Conservation (phyloP, 2,113 vertebrate species). For the Anguilla japonica region DNA sequence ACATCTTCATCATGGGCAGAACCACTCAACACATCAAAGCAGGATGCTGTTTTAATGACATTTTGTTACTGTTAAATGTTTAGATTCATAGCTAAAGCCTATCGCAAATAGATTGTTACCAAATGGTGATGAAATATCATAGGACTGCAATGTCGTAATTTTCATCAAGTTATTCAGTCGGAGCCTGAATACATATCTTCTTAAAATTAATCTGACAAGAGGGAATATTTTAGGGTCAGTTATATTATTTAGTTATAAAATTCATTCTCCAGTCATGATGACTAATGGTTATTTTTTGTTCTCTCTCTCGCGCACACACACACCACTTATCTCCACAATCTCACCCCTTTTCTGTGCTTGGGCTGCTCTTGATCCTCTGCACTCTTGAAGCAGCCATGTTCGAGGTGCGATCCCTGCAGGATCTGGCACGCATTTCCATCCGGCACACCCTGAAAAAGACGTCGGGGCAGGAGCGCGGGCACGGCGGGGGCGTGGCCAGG, state of each 20-base stretch:
- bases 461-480: constrained; percentile 46
- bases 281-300: neutral
- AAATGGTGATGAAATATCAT: too few species aligned
- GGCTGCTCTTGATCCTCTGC: neutral
- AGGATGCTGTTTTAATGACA: neutral
- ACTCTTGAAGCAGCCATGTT: constrained; percentile 73
- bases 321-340: neutral
- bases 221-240: neutral
- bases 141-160: too few species aligned
- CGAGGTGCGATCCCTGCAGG: constrained; percentile 86
- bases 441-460: constrained; percentile 82
- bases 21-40: neutral
- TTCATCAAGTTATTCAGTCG: too few species aligned
- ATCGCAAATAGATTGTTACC: too few species aligned
- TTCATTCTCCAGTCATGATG: neutral
- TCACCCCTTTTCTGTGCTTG: neutral
- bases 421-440: constrained; percentile 88
- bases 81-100: too few species aligned
- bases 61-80: neutral
- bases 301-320: neutral
- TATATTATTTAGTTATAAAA: neutral
- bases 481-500: constrained; percentile 53
- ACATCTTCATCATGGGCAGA: neutral
- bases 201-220: neutral
- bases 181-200: too few species aligned